Conservation (phyloP, 2,888 invertebrate species). For the Diaperis boleti region DNA sequence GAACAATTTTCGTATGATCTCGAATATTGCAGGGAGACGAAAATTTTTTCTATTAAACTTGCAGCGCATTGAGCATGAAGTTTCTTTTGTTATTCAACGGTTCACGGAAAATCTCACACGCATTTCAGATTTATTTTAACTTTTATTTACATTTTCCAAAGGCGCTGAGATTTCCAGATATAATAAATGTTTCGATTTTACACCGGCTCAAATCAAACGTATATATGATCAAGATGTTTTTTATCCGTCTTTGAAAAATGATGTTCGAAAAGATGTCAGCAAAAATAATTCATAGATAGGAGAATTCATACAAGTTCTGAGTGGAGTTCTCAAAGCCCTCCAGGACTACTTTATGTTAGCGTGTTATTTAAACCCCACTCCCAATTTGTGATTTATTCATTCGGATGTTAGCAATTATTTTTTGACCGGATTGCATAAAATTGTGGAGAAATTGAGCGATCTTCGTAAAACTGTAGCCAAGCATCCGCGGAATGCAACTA, state of each 20-base stretch:
- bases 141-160: conserved; percentile 40
- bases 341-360: conserved; percentile 1
- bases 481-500: conserved; percentile 22
- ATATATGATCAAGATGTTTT: conserved; percentile 39
- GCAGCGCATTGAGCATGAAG: conserved; percentile 21
- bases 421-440: not conserved
- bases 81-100: conserved; percentile 11
- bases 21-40: conserved; percentile 10
- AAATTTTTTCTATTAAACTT: conserved; percentile 25
- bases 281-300: conserved; percentile 36
- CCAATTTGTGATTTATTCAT: not conserved
- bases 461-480: conserved; percentile 18
- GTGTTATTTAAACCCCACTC: not conserved
- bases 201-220: conserved; percentile 37
- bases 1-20: conserved; percentile 11
- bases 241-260: conserved; percentile 34
- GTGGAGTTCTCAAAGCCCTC: not conserved
- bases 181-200: conserved; percentile 43
- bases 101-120: conserved; percentile 27
- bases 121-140: conserved; percentile 36
- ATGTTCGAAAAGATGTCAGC: conserved; percentile 36
- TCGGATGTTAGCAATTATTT: not conserved
- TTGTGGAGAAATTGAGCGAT: conserved; percentile 8
- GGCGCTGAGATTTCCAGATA: conserved; percentile 17
- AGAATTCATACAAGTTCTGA: conserved; percentile 24